Evolutionary conservation across 1,140 invertebrate species (phyloP).

Genomic region (Oreohelix idahoensis): DNA sequence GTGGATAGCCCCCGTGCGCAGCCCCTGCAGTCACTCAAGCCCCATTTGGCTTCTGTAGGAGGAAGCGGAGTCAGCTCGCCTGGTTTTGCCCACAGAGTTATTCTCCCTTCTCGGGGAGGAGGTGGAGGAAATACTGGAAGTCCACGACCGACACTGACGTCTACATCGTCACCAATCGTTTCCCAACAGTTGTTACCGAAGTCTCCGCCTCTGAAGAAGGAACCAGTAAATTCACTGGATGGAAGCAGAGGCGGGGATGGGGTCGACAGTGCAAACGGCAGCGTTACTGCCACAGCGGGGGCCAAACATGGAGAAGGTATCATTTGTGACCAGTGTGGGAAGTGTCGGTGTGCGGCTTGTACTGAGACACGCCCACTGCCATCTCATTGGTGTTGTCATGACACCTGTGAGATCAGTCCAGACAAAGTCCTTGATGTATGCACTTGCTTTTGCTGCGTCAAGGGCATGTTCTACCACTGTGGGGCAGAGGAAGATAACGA

Average conservation of each 20-base stretch:
- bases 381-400: slow-evolving; percentile 88
- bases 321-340: slow-evolving; percentile 87
- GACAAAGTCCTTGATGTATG: slow-evolving; percentile 89
- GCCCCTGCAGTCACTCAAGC: slow-evolving; percentile 40
- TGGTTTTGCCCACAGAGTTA: slow-evolving; percentile 25
- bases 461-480: slow-evolving; percentile 93
- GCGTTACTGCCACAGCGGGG: slow-evolving; percentile 58
- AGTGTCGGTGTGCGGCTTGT: slow-evolving; percentile 90
- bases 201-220: slow-evolving; percentile 62
- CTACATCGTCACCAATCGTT: slow-evolving; percentile 39
- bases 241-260: slow-evolving; percentile 32
- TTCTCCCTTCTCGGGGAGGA: slow-evolving; percentile 29
- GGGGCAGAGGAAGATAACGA: slow-evolving; percentile 81
- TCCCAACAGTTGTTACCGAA: slow-evolving; percentile 56
- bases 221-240: slow-evolving; percentile 33
- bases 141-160: background rate
- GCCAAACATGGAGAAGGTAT: slow-evolving; percentile 76
- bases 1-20: slow-evolving; percentile 65
- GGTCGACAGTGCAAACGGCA: background rate
- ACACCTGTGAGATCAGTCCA: slow-evolving; percentile 88
- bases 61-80: slow-evolving; percentile 24
- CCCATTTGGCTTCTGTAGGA: slow-evolving; percentile 11
- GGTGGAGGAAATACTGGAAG: background rate
- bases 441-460: slow-evolving; percentile 93
- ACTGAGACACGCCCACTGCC: slow-evolving; percentile 87